phyloP scores from a whole-genome alignment of 2,888 invertebrate species.

The Hyppa rectilinea region DNA sequence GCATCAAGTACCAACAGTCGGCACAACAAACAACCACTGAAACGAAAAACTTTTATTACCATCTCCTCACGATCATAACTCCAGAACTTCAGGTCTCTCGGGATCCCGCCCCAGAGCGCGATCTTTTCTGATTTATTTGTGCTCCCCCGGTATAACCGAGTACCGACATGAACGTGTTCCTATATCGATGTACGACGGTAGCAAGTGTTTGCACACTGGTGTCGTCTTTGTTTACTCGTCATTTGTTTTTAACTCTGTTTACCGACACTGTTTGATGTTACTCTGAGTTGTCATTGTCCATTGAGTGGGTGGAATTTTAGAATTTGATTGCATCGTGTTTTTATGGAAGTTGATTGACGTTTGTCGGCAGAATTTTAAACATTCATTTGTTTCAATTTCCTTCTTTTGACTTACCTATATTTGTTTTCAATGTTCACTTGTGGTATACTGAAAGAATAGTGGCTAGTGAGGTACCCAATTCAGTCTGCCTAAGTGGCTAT shows the following conservation, averaged over 20 bases:
- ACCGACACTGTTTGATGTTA: slow-evolving; percentile 56
- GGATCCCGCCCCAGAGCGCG: slow-evolving; percentile 73
- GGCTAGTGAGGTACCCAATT: not conserved
- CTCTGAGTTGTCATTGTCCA: slow-evolving; percentile 54
- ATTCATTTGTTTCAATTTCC: slow-evolving; percentile 2
- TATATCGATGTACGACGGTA: slow-evolving; percentile 59
- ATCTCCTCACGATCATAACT: slow-evolving; percentile 47
- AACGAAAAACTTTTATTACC: slow-evolving; percentile 43
- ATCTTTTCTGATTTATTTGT: slow-evolving; percentile 83
- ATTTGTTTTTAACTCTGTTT: slow-evolving; percentile 74
- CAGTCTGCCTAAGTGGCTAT: not conserved
- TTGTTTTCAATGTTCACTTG: not conserved
- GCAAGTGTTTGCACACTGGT: slow-evolving; percentile 77
- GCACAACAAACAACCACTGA: not conserved
- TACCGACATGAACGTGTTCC: slow-evolving; percentile 41
- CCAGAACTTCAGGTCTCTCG: slow-evolving; percentile 69
- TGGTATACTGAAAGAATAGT: too few relatives aligned
- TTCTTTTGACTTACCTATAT: not conserved
- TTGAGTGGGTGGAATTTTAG: slow-evolving; percentile 49
- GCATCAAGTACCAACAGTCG: not conserved
- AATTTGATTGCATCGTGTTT: slow-evolving; percentile 36
- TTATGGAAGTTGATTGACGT: not conserved
- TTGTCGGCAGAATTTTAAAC: not conserved
- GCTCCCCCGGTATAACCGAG: slow-evolving; percentile 58
- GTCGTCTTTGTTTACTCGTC: slow-evolving; percentile 79